phyloP scores from a whole-genome alignment of 2,888 invertebrate genomes.

The Fabriciana adippe region DNA sequence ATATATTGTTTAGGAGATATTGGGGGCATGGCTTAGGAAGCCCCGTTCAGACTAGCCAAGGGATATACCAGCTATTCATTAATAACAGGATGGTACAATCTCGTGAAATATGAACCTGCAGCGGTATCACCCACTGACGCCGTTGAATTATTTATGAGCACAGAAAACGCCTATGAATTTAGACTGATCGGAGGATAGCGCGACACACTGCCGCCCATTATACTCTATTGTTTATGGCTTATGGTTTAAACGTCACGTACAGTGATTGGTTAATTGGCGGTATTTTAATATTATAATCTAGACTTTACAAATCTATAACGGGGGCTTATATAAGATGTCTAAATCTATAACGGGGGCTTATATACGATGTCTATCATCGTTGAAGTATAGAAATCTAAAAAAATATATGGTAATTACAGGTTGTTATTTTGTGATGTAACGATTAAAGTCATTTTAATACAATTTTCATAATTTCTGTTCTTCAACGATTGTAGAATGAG shows the following conservation, averaged over 20 bases:
- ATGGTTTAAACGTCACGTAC: conserved; percentile 18
- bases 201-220: conserved; percentile 25
- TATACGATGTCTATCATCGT: too few species aligned
- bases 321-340: too few species aligned
- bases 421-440: too few species aligned
- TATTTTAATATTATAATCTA: not conserved
- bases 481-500: not conserved
- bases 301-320: not conserved
- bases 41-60: conserved; percentile 5
- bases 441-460: too few species aligned
- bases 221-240: conserved; percentile 30
- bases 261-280: conserved; percentile 6
- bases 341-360: not conserved
- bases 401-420: too few species aligned
- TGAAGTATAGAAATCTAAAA: too few species aligned
- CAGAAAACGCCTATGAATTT: conserved; percentile 34
- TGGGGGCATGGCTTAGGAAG: conserved; percentile 12
- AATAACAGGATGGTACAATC: conserved; percentile 25
- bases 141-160: conserved; percentile 36
- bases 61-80: conserved; percentile 30
- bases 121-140: conserved; percentile 22
- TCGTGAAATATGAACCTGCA: conserved; percentile 32
- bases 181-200: conserved; percentile 33
- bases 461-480: not conserved
- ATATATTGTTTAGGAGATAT: conserved; percentile 12